These are phyloP conservation scores for Todiramphus chloris DNA, from an alignment of 2,113 vertebrate species.

Conservation along the genomic window DNA sequence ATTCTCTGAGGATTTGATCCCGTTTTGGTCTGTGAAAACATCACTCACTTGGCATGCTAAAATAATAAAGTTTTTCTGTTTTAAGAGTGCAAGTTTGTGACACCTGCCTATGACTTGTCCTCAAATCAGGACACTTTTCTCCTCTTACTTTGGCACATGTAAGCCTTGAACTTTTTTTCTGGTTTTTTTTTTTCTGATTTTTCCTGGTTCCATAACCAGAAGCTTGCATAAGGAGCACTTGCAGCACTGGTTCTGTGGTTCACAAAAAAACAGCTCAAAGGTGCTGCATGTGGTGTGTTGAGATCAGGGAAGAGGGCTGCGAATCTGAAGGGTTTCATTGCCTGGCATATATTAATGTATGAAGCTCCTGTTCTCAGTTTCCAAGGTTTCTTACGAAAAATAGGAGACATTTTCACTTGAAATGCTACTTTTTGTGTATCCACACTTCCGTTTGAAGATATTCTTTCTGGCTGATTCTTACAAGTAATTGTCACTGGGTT, in stretches of 20 bases:
- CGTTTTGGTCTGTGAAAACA: not conserved
- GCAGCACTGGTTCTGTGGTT: not conserved
- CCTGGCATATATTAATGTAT: not conserved
- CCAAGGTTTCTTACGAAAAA: not conserved
- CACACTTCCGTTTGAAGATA: not conserved
- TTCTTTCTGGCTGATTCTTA: not conserved
- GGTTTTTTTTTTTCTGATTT: not conserved
- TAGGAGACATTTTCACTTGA: not conserved
- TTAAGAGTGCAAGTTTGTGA: not conserved
- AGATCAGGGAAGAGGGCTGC: not conserved
- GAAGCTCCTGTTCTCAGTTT: not conserved
- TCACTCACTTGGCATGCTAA: not conserved
- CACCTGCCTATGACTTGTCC: not conserved
- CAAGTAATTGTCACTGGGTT: not conserved
- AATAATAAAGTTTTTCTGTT: not conserved
- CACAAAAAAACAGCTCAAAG: not conserved
- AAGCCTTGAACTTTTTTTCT: not conserved
- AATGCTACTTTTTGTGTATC: not conserved
- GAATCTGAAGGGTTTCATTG: not conserved
- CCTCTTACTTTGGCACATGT: not conserved
- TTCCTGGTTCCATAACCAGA: not conserved
- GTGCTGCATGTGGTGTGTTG: not conserved
- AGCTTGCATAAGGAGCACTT: not conserved
- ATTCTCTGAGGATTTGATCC: conserved; percentile 48
- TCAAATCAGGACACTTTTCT: not conserved